These are phyloP conservation scores for Smittia aterrima DNA, from an alignment of 2,888 invertebrate species.

Conservation along the genomic window DNA sequence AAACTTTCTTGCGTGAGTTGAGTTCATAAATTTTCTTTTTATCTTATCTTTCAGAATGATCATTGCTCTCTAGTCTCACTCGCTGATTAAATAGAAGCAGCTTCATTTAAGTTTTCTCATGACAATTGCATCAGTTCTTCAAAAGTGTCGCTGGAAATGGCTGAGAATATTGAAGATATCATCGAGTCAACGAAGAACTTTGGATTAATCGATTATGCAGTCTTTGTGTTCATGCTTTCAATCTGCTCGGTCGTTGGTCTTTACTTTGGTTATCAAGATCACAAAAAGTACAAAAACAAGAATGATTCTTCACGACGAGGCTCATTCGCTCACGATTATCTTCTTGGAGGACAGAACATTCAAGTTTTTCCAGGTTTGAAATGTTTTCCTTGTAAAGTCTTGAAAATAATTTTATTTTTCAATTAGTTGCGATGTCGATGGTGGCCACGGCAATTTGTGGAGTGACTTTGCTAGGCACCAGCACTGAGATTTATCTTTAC, in stretches of 20 bases:
- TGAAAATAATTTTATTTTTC: too few species aligned
- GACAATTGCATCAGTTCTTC: too few species aligned
- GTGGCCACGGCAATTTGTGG: slow-evolving; percentile 77
- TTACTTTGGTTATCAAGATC: slow-evolving; percentile 61
- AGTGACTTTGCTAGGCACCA: slow-evolving; percentile 65
- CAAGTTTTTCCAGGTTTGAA: slow-evolving; percentile 67
- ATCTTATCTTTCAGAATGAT: too few species aligned
- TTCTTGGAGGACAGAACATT: slow-evolving; percentile 80
- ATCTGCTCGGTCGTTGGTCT: slow-evolving; percentile 69
- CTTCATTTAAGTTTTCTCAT: too few species aligned
- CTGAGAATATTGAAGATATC: slow-evolving; percentile 45
- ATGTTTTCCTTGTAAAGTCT: too few species aligned
- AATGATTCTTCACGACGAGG: neutral
- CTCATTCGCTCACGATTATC: slow-evolving; percentile 61
- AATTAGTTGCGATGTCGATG: slow-evolving; percentile 70
- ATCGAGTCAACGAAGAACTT: slow-evolving; percentile 57
- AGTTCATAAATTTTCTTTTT: too few species aligned
- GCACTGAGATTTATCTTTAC: slow-evolving; percentile 68
- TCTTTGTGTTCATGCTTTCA: slow-evolving; percentile 67
- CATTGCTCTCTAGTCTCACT: too few species aligned
- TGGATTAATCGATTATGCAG: slow-evolving; percentile 66
- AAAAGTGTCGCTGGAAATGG: too few species aligned
- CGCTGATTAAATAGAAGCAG: too few species aligned
- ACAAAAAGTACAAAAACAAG: slow-evolving; percentile 43
- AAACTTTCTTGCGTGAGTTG: too few species aligned